These are phyloP conservation scores for Zaprionus obscuricornis DNA, from an alignment of 2,888 invertebrate species.

Conservation along the genomic window DNA sequence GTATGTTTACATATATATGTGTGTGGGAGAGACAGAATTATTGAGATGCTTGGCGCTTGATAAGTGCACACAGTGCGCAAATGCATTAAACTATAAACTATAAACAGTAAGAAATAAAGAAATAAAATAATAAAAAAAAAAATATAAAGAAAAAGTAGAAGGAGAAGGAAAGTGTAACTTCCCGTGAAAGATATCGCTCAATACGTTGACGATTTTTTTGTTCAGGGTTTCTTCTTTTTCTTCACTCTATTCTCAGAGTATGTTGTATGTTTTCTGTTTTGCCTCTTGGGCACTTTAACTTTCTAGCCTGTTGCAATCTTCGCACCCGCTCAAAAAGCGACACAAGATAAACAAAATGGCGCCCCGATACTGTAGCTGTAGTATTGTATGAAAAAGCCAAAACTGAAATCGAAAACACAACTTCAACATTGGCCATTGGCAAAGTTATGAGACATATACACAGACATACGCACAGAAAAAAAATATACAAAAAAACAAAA, in stretches of 20 bases:
- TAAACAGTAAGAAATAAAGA: too few species aligned
- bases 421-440: slow-evolving; percentile 59
- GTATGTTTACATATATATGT: slow-evolving; percentile 2
- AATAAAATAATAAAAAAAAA: too few species aligned
- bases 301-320: slow-evolving; percentile 55
- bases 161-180: not conserved
- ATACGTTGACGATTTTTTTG: too few species aligned
- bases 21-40: slow-evolving; percentile 21
- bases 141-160: too few species aligned
- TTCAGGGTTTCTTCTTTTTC: too few species aligned
- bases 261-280: too few species aligned
- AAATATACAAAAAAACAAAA: too few species aligned
- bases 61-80: slow-evolving; percentile 18
- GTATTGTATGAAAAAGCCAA: not conserved
- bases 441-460: slow-evolving; percentile 63
- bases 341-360: slow-evolving; percentile 76
- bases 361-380: slow-evolving; percentile 43
- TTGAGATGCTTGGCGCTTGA: slow-evolving; percentile 42
- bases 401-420: slow-evolving; percentile 16
- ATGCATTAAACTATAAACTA: too few species aligned
- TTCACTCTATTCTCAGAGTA: too few species aligned
- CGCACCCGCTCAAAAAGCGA: slow-evolving; percentile 63
- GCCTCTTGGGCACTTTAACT: slow-evolving; percentile 37
- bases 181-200: too few species aligned
- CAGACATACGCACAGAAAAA: too few species aligned